A percentile compares a stretch with the other conserved stretches of the same genome.
These are phyloP conservation scores for Cyrtonyx montezumae DNA, from an alignment of 2,113 vertebrate species.

Conservation along the genomic window DNA sequence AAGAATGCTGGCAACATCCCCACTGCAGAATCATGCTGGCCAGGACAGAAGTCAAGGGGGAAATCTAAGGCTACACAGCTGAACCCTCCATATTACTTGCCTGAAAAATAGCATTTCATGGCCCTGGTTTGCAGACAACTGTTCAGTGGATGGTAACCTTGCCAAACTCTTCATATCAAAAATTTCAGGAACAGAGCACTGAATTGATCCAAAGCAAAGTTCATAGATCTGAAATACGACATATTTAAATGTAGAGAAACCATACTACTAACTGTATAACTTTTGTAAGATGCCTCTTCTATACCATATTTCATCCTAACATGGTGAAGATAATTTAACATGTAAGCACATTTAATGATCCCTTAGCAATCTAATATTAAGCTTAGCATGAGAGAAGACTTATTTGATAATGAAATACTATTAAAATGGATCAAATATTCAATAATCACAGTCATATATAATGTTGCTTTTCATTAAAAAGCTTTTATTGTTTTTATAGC, in stretches of 20 bases:
- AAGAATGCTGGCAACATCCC: neutral
- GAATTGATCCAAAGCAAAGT: neutral
- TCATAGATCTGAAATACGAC: neutral
- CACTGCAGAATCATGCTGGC: neutral
- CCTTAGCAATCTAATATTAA: neutral
- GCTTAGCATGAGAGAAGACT: neutral
- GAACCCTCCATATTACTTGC: neutral
- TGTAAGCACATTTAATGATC: neutral
- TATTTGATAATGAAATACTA: neutral
- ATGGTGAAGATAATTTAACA: neutral
- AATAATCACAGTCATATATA: neutral
- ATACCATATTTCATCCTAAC: neutral
- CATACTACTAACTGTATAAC: neutral
- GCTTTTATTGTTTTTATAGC: neutral
- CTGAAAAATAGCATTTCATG: neutral
- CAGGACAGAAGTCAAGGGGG: neutral
- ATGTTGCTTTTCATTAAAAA: neutral
- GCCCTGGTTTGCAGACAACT: neutral
- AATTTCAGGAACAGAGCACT: neutral
- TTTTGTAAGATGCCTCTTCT: neutral
- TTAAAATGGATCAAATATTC: neutral
- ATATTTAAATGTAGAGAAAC: neutral
- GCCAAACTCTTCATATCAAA: neutral
- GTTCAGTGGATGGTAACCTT: neutral
- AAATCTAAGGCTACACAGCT: neutral